Conservation (phyloP, 1,140 invertebrate genomes). For the Saccostrea glomerata region DNA sequence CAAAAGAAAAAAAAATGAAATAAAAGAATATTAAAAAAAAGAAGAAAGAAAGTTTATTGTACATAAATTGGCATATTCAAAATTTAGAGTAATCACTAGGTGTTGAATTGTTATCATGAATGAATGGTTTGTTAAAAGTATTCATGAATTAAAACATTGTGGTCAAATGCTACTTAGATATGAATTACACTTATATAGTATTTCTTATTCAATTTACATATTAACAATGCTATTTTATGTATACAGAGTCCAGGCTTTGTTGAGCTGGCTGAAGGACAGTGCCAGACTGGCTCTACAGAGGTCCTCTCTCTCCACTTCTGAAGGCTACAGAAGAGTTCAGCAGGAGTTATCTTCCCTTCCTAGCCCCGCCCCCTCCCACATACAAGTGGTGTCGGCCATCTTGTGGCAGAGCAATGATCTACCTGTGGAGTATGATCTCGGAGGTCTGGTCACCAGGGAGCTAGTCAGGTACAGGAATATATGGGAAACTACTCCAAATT, state of each 20-base stretch:
- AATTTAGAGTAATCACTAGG: no score
- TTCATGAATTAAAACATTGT: no score
- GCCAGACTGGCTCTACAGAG: constrained; percentile 77
- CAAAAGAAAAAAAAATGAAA: neutral
- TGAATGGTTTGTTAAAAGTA: no score
- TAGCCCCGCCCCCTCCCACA: constrained; percentile 78
- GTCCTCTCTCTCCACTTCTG: constrained; percentile 55
- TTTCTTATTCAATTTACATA: no score
- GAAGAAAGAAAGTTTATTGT: no score
- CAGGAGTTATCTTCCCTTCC: constrained; percentile 58
- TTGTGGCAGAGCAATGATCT: constrained; percentile 88
- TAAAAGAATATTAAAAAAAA: no score
- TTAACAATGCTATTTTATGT: no score
- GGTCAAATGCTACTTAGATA: no score
- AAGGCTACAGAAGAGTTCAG: constrained; percentile 73
- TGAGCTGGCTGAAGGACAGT: constrained; percentile 83
- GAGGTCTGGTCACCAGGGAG: constrained; percentile 70
- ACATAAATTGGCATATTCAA: no score
- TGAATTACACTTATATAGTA: no score
- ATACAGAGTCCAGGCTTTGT: constrained; percentile 81
- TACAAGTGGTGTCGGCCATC: constrained; percentile 88
- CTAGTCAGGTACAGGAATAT: constrained; percentile 70
- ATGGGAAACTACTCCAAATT: no score
- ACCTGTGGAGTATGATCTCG: constrained; percentile 80
- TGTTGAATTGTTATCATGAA: no score